Conservation (phyloP, 2,888 invertebrate genomes). For the Falcaria lacertinaria region DNA sequence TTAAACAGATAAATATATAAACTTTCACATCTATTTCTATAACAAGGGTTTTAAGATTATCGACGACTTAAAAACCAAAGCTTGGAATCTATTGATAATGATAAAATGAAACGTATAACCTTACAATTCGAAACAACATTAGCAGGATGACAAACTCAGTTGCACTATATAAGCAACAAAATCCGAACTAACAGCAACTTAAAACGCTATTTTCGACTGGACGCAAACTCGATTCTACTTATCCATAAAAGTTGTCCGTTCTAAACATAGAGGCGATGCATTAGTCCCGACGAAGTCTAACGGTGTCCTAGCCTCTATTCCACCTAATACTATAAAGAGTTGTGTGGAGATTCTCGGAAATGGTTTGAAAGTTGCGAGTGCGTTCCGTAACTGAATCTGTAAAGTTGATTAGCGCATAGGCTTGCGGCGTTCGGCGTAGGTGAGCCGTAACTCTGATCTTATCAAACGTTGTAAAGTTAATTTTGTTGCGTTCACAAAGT, state of each 20-base stretch:
- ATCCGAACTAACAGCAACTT: constrained; percentile 43
- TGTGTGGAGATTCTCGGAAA: constrained; percentile 42
- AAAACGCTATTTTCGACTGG: constrained; percentile 60
- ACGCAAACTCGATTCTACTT: constrained; percentile 66
- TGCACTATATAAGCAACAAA: constrained; percentile 37
- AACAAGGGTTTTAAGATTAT: too few species aligned
- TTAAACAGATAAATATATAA: too few species aligned
- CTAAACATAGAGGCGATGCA: constrained; percentile 72
- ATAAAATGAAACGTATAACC: not conserved
- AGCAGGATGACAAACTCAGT: constrained; percentile 27
- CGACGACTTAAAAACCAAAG: too few species aligned
- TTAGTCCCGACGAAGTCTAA: constrained; percentile 62
- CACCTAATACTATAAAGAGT: constrained; percentile 74
- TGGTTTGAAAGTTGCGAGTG: constrained; percentile 58
- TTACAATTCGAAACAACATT: constrained; percentile 8
- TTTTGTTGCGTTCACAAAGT: constrained; percentile 30
- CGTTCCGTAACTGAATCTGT: constrained; percentile 42
- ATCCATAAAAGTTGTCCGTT: constrained; percentile 67
- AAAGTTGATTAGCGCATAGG: constrained; percentile 55
- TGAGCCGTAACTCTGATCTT: constrained; percentile 43
- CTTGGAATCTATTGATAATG: too few species aligned
- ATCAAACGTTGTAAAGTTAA: constrained; percentile 48
- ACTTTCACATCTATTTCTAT: too few species aligned
- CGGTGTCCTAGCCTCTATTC: constrained; percentile 64
- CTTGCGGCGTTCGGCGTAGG: constrained; percentile 38